Evolutionary conservation across 2,888 invertebrate genomes (phyloP), one percentile per base, ranked within the genome.

Genomic region (Chrysomela aeneicollis): DNA sequence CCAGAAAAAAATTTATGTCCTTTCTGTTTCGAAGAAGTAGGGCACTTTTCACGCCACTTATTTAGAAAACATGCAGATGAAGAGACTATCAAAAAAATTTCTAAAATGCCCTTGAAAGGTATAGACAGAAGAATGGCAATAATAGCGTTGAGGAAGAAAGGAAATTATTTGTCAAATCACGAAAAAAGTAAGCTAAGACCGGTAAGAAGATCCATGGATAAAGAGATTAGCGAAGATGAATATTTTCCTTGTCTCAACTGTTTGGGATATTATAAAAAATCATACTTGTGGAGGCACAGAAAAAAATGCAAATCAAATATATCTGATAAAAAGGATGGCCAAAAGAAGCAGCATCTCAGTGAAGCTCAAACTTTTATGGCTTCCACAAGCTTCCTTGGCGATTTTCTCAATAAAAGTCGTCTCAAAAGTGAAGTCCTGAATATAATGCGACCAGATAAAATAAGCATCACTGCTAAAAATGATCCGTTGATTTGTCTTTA

Each of bases 391-490:
- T 59, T 46, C 17, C 62, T 63, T 65, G 67, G 70, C 55, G 50
- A 67, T 4, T 67, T 59, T 59, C 66, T 69, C 55, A 67, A 59
- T 46, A 60, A 26, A 18, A 63, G 47, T 47, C 60, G 65, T 10
- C 55, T 69, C 22, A 73, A 68, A 46, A 54, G 62, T 12, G 71
- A 73, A 64, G 70, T 73, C 10, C 67, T 73, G 53, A n/a, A 21
- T 10, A 66, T 66, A 32, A 73, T 74, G 72, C 61, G 68, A n/a
- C 51, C 73, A n/a, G 74, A 74, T 59, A 47, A 66, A 15, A 69
- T 74, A 35, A 72, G 72, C 37, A n/a, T 1, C 1, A 46, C 15
- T 10, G 73, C 68, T 15, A 70, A 73, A 58, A 67, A 50, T 42
- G 72, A 74, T 60, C 66, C 71, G 6, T 51, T 73, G 12, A 69